These are phyloP conservation scores for Euleptes europaea DNA, from an alignment of 2,113 vertebrate species.

Conservation along the genomic window DNA sequence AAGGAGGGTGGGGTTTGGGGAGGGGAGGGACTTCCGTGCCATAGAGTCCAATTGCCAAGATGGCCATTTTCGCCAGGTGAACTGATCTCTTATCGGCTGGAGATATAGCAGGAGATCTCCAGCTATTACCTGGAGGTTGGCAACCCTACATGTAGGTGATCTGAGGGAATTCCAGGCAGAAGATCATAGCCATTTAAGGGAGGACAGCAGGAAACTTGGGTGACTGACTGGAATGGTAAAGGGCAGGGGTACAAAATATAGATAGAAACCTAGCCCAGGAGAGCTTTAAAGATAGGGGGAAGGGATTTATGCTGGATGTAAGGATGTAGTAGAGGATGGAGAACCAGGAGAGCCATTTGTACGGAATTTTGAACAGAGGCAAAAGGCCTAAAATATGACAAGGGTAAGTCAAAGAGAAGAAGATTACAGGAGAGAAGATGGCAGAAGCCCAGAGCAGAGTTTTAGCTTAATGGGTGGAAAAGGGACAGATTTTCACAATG, in stretches of 20 bases:
- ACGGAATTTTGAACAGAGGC: neutral
- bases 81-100: no score
- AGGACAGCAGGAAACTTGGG: neutral
- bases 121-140: no score
- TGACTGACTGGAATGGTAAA: neutral
- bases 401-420: neutral
- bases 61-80: no score
- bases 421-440: neutral
- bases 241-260: neutral
- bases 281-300: neutral
- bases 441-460: neutral
- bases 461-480: no score
- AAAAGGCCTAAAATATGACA: neutral
- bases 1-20: no score
- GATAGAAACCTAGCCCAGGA: neutral
- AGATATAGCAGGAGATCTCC: no score
- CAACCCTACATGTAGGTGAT: neutral
- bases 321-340: neutral
- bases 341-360: neutral
- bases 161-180: neutral
- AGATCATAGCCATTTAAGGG: neutral
- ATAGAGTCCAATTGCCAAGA: no score
- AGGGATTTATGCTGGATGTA: neutral
- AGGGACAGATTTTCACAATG: no score
- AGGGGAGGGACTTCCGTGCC: no score